Percentiles rank a stretch among this genome's conserved stretches.
These are phyloP conservation scores for Drosophila aldrichi DNA, from an alignment of 2,888 invertebrate genomes.

Conservation along the genomic window DNA sequence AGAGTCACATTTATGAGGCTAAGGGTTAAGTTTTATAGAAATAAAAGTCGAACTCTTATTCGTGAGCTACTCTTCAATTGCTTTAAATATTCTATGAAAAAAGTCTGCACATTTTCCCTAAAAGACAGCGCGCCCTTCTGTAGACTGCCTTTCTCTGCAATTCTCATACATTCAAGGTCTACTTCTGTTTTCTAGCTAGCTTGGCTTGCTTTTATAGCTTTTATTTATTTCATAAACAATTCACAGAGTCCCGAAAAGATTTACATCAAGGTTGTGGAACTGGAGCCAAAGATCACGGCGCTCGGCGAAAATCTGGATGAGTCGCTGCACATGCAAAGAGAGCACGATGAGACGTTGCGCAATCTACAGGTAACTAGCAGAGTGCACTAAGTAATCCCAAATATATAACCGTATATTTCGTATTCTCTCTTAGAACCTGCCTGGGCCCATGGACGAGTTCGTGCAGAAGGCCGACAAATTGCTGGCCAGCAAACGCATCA, in stretches of 20 bases:
- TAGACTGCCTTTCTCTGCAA: not conserved
- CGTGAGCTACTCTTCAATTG: not conserved
- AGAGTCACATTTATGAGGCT: constrained; percentile 22
- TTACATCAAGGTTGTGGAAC: constrained; percentile 93
- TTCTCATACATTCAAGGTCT: not conserved
- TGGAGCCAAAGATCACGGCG: constrained; percentile 92
- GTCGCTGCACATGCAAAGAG: constrained; percentile 90
- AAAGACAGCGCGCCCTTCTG: not conserved
- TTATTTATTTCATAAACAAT: not conserved
- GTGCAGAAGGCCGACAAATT: constrained; percentile 94
- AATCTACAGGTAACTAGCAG: constrained; percentile 90
- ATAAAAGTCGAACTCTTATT: not conserved
- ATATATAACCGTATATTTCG: not conserved
- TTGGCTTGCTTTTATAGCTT: constrained; percentile 13
- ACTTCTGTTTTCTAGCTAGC: no score
- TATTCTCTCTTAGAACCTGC: constrained; percentile 89
- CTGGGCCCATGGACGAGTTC: constrained; percentile 94
- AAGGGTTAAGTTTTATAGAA: constrained; percentile 14
- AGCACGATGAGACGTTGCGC: constrained; percentile 93
- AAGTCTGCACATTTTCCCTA: not conserved
- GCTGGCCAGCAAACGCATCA: constrained; percentile 91
- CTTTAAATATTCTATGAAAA: not conserved
- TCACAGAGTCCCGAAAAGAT: constrained; percentile 93
- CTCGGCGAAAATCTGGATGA: constrained; percentile 92
- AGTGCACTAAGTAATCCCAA: no score